Evolutionary conservation across 2,888 invertebrate genomes (phyloP).

Genomic region (Nomada ferruginata): DNA sequence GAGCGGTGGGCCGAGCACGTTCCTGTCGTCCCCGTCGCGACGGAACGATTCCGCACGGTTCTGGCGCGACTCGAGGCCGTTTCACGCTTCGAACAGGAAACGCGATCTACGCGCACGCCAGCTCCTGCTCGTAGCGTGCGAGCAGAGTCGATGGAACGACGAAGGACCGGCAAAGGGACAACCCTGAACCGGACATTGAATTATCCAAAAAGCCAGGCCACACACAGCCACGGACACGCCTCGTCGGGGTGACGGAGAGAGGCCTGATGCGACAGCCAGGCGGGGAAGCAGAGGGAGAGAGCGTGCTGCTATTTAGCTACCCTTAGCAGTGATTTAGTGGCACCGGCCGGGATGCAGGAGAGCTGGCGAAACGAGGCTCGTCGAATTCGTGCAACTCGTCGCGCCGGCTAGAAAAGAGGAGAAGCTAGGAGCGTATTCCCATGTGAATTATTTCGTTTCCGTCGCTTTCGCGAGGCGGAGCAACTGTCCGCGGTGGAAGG

Average conservation of each 20-base stretch:
- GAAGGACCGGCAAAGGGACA: constrained; percentile 40
- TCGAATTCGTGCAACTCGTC: constrained; percentile 65
- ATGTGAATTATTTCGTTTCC: no score
- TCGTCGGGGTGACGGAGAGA: constrained; percentile 44
- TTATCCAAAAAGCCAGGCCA: constrained; percentile 39
- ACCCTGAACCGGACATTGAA: constrained; percentile 56
- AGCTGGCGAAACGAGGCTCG: constrained; percentile 69
- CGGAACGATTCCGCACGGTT: constrained; percentile 23
- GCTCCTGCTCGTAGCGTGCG: background rate
- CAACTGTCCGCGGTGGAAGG: no score
- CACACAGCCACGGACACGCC: constrained; percentile 70
- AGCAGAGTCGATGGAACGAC: constrained; percentile 21
- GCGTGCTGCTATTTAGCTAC: constrained; percentile 81
- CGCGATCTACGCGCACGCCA: background rate
- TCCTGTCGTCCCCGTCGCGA: background rate
- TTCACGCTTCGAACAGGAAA: constrained; percentile 67
- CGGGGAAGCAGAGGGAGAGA: constrained; percentile 39
- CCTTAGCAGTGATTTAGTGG: constrained; percentile 83
- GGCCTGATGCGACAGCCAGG: background rate
- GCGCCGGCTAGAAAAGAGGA: constrained; percentile 52
- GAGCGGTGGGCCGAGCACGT: constrained; percentile 3
- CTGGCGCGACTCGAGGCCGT: constrained; percentile 55
- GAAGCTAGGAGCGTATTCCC: constrained; percentile 57
- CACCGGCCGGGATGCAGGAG: constrained; percentile 43
- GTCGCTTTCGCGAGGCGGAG: no score